Conservation (phyloP, 92 coral and sea anemone species). For the Zoanthus gigantus region DNA sequence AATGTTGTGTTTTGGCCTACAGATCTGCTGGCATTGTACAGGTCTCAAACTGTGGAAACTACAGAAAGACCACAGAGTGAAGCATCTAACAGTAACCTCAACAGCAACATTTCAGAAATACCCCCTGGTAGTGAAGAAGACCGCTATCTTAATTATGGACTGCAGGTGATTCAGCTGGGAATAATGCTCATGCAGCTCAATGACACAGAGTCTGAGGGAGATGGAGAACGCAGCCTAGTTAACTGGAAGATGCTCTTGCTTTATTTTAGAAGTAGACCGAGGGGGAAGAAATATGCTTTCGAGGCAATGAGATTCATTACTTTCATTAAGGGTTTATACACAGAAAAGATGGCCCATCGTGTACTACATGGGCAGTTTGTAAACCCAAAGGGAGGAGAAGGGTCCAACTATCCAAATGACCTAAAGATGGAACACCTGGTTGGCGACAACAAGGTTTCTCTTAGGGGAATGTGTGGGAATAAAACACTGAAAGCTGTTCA, state of each 20-base stretch:
- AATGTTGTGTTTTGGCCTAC: constrained; percentile 60
- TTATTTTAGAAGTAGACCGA: constrained; percentile 67
- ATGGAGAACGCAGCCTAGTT: constrained; percentile 60
- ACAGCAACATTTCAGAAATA: constrained; percentile 34
- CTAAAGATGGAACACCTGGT: constrained; percentile 69
- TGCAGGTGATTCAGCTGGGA: constrained; percentile 62
- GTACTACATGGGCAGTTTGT: constrained; percentile 70
- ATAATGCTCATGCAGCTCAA: constrained; percentile 68
- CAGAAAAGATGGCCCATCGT: constrained; percentile 57
- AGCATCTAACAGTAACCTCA: constrained; percentile 20
- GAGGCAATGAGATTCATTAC: constrained; percentile 70
- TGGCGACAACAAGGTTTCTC: background rate
- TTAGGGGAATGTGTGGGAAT: constrained; percentile 20
- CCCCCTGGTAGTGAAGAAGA: constrained; percentile 55
- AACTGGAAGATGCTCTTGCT: constrained; percentile 71
- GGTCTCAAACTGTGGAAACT: constrained; percentile 4
- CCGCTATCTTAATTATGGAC: constrained; percentile 67
- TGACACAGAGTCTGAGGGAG: constrained; percentile 77
- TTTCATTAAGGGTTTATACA: constrained; percentile 56
- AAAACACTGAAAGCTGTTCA: constrained; percentile 24
- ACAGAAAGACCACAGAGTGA: constrained; percentile 20
- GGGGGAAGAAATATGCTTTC: constrained; percentile 76
- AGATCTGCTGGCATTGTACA: constrained; percentile 31
- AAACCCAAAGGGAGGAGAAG: constrained; percentile 71
- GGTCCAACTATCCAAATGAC: constrained; percentile 68